Base-by-base conservation (phyloP, 2,797 vertebrate genomes). In the Chloroceryle amazona region DNA sequence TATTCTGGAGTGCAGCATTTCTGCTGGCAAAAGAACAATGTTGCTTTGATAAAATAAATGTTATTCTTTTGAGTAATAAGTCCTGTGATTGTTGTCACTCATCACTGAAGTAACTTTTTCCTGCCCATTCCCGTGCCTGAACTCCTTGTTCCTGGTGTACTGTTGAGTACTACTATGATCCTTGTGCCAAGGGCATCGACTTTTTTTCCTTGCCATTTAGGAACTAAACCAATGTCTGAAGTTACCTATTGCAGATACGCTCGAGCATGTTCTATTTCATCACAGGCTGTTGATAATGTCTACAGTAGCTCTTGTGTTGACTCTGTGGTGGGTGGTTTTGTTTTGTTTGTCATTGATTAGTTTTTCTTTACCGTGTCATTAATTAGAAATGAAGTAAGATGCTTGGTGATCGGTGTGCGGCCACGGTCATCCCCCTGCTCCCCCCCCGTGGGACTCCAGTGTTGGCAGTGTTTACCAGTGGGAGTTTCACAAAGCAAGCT, bases 11-110 rank as follows among this genome's bases (percentile, higher is more conserved):
- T 17, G 9, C 10, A 55, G 33, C 31, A 5, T 63, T 92, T 93
- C 46, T 89, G 23, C 29, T 94, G 65, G 29, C 54, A 26, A 92
- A 72, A 78, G 3, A 37, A 66, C 3, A 3, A 5, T 65, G 25
- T 55, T 68, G n/a, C 46, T 86, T 94, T 78, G n/a, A 7, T 87
- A 31, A 75, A 47, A 89, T 65, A 79, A 78, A 12, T 67, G 16
- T 47, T 94, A 17, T 81, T 31, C 86, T 89, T 91, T 89, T 85
- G 31, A 68, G 13, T 71, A 70, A 44, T 62, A 68, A 86, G 47
- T 84, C 16, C 47, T 70, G 35, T 73, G 52, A 39, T 33, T 55
- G 17, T 75, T 73, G 39, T 73, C 52, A 62, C 22, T 16, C 10
- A 8, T 72, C 51, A 33, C 21, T 83, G 35, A 70, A 89, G 28